Conservation (phyloP, 2,888 invertebrate genomes). For the Oligia latruncula region DNA sequence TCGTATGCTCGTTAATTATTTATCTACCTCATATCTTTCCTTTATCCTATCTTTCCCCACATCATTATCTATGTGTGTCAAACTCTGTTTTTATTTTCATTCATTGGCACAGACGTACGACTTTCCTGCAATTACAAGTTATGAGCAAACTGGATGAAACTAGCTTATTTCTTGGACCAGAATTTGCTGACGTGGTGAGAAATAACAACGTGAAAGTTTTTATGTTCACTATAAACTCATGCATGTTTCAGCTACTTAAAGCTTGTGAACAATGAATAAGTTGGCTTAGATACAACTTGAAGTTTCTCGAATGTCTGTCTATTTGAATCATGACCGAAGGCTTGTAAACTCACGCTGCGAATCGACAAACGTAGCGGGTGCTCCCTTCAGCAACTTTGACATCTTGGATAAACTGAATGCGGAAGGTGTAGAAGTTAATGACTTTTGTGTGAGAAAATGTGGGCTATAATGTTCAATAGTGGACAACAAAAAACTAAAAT, state of each 20-base stretch:
- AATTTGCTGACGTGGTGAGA: background rate
- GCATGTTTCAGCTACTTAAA: background rate
- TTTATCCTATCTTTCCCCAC: background rate
- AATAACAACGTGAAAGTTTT: background rate
- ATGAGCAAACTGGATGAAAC: conserved; percentile 28
- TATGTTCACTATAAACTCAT: background rate
- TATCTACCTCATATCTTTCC: background rate
- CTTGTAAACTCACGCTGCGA: background rate
- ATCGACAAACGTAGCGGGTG: background rate
- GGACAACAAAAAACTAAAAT: background rate
- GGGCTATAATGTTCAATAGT: background rate
- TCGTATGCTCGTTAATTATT: background rate
- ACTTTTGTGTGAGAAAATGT: no score
- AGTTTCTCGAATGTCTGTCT: background rate
- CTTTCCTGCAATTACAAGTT: conserved; percentile 13
- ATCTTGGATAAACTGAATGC: background rate
- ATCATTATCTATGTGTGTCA: conserved; percentile 8
- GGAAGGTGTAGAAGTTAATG: background rate
- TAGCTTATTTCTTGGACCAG: conserved; percentile 10
- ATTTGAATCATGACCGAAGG: conserved; percentile 10
- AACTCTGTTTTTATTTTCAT: background rate
- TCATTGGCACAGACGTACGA: background rate
- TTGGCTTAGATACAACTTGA: background rate
- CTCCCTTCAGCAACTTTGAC: background rate
- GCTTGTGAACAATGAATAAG: background rate